Percentiles rank a stretch among this genome's conserved stretches.
These are phyloP conservation scores for Alexandromys oeconomus DNA, from an alignment of 2,797 vertebrate genomes.

Conservation along the genomic window DNA sequence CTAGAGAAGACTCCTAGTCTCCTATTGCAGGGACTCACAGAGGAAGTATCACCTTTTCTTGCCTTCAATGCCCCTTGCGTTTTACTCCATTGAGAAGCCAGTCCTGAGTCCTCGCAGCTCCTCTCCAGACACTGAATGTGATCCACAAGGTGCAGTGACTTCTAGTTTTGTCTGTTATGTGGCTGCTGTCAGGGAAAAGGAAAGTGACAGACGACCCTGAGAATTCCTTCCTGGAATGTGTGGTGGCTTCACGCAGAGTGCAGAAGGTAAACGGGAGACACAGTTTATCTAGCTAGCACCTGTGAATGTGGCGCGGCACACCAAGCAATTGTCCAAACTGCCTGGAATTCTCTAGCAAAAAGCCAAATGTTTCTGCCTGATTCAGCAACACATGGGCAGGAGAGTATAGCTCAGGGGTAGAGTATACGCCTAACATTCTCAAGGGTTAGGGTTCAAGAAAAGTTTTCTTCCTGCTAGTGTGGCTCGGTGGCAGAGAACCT, in stretches of 20 bases:
- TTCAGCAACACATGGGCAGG: background rate
- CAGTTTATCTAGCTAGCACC: background rate
- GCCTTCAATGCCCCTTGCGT: background rate
- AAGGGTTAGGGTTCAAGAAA: background rate
- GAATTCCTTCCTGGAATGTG: conserved; percentile 21
- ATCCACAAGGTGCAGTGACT: background rate
- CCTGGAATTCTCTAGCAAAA: conserved; percentile 41
- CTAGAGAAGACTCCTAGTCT: background rate
- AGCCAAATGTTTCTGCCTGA: conserved; percentile 2
- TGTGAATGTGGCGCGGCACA: rapidly evolving
- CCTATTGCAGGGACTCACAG: background rate
- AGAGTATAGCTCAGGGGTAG: background rate
- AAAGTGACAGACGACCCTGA: background rate
- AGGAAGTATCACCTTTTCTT: background rate
- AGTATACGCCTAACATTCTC: background rate
- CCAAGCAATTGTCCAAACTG: background rate
- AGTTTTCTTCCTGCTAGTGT: background rate
- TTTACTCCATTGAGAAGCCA: background rate
- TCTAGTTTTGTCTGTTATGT: background rate
- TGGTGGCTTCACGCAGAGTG: background rate
- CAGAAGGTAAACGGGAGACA: background rate
- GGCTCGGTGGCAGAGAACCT: background rate
- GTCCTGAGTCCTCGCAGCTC: background rate
- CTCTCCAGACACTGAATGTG: too few species aligned
- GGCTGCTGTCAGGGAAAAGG: background rate